Evolutionary conservation across 2,888 invertebrate species (phyloP).

Genomic region (Coleophora flavipennella): DNA sequence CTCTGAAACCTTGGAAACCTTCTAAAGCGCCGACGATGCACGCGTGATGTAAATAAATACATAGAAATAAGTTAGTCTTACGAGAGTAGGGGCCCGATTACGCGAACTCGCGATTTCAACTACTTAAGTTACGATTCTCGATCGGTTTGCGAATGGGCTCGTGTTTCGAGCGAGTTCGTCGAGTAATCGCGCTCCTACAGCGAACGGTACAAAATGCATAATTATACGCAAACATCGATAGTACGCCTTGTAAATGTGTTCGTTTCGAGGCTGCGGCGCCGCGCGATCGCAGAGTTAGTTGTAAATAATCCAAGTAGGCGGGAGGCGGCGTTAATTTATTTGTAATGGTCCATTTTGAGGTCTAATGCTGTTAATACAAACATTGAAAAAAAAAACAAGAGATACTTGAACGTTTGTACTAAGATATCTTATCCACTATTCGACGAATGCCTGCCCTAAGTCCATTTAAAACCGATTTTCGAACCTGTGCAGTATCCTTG

Average conservation of each 20-base stretch:
- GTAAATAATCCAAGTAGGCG: not conserved
- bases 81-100: slow-evolving; percentile 44
- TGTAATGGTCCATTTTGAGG: not conserved
- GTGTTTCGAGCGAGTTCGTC: slow-evolving; percentile 23
- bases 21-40: slow-evolving; percentile 3
- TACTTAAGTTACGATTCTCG: not conserved
- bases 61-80: slow-evolving; percentile 18
- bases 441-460: no score
- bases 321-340: not conserved
- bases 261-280: slow-evolving; percentile 8
- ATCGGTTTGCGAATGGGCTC: slow-evolving; percentile 1
- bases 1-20: not conserved
- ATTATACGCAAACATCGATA: slow-evolving; percentile 29
- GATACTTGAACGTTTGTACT: no score
- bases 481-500: no score
- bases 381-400: no score
- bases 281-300: slow-evolving; percentile 8
- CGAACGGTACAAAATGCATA: slow-evolving; percentile 61
- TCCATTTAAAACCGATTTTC: no score
- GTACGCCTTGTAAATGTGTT: slow-evolving; percentile 22
- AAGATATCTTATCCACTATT: no score
- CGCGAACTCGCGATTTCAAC: slow-evolving; percentile 31
- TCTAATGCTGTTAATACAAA: no score
- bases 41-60: slow-evolving; percentile 26
- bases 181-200: slow-evolving; percentile 40